Percentiles rank a stretch among this genome's conserved stretches.
Conservation (phyloP, 2,113 vertebrate genomes). For the Pungitius pungitius region DNA sequence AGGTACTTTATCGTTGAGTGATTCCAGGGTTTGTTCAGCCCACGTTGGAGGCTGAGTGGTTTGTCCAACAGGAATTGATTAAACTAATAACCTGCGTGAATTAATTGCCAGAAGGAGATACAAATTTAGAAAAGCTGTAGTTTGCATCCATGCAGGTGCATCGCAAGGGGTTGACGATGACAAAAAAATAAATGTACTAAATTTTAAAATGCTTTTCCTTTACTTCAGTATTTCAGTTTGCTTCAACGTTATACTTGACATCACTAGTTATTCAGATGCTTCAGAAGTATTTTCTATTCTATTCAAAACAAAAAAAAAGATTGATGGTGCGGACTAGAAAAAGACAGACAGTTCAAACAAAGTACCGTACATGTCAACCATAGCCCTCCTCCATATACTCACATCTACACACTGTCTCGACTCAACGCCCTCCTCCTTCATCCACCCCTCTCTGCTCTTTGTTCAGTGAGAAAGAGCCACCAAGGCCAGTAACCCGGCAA, state of each 20-base stretch:
- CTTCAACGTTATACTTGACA: neutral
- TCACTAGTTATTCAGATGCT: neutral
- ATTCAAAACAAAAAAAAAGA: constrained; percentile 11
- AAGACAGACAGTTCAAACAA: constrained; percentile 22
- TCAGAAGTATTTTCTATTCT: constrained; percentile 28
- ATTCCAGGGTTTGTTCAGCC: neutral
- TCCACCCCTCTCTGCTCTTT: constrained; percentile 13
- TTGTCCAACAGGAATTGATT: constrained; percentile 12
- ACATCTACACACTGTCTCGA: constrained; percentile 22
- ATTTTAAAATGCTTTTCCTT: neutral
- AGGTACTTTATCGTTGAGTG: neutral
- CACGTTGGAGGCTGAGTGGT: neutral
- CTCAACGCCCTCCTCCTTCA: constrained; percentile 6
- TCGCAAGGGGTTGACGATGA: neutral
- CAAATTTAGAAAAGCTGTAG: neutral
- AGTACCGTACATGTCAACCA: constrained; percentile 39
- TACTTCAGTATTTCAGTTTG: neutral
- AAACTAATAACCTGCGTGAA: constrained; percentile 2
- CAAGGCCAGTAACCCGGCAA: constrained; percentile 47
- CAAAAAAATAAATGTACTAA: neutral
- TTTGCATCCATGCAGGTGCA: neutral
- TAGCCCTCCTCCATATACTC: constrained; percentile 11
- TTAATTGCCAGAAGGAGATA: neutral
- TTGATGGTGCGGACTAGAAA: constrained; percentile 31
- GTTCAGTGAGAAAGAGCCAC: constrained; percentile 10